These are phyloP conservation scores for Drosophila kepulauana DNA, from an alignment of 1,140 invertebrate genomes.

Conservation along the genomic window DNA sequence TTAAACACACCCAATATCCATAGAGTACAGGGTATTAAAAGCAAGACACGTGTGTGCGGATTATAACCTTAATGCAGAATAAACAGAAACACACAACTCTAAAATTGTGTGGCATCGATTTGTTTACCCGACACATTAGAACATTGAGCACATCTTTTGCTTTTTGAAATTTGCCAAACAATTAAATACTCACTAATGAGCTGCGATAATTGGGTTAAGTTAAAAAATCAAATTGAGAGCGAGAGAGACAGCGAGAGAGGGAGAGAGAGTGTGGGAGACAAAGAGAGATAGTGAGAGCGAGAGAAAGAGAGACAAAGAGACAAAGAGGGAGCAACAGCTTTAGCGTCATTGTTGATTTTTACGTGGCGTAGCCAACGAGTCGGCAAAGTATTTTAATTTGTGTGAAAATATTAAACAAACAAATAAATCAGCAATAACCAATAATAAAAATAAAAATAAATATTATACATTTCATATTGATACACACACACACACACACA, in stretches of 20 bases:
- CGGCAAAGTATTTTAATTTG: constrained; percentile 78
- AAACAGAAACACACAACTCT: constrained; percentile 25
- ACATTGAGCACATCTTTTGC: constrained; percentile 45
- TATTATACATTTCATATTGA: constrained; percentile 68
- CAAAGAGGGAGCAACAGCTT: neutral
- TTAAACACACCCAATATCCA: neutral
- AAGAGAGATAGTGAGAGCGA: neutral
- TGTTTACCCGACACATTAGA: constrained; percentile 70
- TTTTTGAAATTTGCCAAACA: constrained; percentile 62
- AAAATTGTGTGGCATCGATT: constrained; percentile 36
- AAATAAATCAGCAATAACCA: constrained; percentile 78
- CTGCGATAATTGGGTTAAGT: constrained; percentile 73
- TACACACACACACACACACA: constrained; percentile 37
- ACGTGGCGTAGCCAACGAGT: constrained; percentile 54
- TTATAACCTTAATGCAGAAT: constrained; percentile 32
- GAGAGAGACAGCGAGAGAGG: neutral
- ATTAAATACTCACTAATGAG: constrained; percentile 81
- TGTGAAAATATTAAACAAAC: constrained; percentile 80
- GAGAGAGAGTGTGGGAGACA: neutral
- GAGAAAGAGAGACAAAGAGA: neutral
- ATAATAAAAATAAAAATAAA: constrained; percentile 78
- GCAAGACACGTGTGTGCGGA: constrained; percentile 29
- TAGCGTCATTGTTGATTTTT: constrained; percentile 33
- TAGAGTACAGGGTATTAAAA: constrained; percentile 1
- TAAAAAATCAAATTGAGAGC: constrained; percentile 43